Conservation (phyloP, 1,140 invertebrate genomes). For the Copidosoma floridanum region DNA sequence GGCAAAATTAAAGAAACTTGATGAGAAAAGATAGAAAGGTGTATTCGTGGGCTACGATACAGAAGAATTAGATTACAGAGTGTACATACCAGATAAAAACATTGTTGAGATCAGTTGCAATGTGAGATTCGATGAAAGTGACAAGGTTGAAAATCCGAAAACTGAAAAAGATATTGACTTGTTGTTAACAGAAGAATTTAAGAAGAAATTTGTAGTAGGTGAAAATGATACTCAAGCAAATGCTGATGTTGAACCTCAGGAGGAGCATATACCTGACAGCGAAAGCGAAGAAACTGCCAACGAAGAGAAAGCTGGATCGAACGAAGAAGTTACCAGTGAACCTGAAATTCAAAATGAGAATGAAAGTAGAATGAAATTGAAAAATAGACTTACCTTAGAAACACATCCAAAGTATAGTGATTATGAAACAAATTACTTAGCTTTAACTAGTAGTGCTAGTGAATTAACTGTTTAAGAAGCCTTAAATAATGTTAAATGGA, state of each 20-base stretch:
- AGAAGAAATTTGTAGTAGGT: neutral
- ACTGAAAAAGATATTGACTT: neutral
- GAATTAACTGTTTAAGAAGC: neutral
- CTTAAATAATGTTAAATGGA: neutral
- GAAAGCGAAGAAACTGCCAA: too few relatives aligned
- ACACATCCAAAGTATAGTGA: neutral
- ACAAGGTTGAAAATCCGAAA: neutral
- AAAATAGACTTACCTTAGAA: neutral
- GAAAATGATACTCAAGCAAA: too few relatives aligned
- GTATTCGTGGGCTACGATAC: neutral
- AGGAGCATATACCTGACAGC: too few relatives aligned
- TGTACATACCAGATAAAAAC: neutral
- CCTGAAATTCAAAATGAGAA: too few relatives aligned
- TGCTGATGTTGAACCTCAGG: too few relatives aligned
- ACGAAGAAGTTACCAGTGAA: too few relatives aligned
- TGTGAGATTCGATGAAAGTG: conserved; percentile 23
- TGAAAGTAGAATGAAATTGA: too few relatives aligned
- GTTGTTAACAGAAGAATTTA: neutral
- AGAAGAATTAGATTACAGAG: neutral
- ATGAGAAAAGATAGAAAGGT: neutral
- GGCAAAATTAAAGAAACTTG: neutral
- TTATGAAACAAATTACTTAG: too few relatives aligned
- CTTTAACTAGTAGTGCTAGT: too few relatives aligned
- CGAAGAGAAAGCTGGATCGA: too few relatives aligned
- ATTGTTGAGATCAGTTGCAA: neutral